Evolutionary conservation across 2,888 invertebrate species (phyloP), one percentile per base, ranked within the genome.

Genomic region (Pristionchus entomophagus): DNA sequence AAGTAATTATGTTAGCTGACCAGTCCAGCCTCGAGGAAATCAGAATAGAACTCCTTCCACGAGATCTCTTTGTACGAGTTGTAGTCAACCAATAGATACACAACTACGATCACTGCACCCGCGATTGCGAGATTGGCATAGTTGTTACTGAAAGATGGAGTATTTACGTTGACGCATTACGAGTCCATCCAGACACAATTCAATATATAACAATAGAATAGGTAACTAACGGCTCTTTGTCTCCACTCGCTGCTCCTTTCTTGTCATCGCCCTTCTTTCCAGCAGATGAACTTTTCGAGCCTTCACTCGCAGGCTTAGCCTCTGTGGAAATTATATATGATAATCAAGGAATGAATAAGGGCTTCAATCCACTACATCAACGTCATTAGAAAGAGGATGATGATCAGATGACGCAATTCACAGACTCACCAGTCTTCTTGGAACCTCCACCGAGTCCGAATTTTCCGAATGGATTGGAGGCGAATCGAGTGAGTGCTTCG

Each of bases 21-120:
- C 73, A 88, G 86, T 87, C 91, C 91, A 4, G 88, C 86, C 80
- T 92, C 92, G 32, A 93, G 84, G 86, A 91, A 93, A 32, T 93
- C 92, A 53, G 87, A 88, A 85, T 89, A 92, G 87, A 93, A 93
- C 84, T 93, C 91, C 86, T 93, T 93, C 93, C 93, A 93, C 8
- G 92, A 92, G 62, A 93, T 91, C 85, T 93, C 93, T 65, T 88
- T 88, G 87, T 92, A 92, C 5, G 90, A 90, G 26, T 89, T 88
- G 86, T 91, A 91, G 77, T 92, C 91, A 85, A 88, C 88, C 73
- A 91, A 86, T 14, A 89, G 32, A 80, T 92, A 90, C 12, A 92
- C 84, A 19, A 87, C 89, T 14, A 91, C 35, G 10, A 91, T 87
- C 8, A 88, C 89, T 80, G 88, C 92, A 19, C 88, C 90, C 2